Evolutionary conservation across 2,797 vertebrate species (phyloP), one percentile per base, ranked within the genome.

Genomic region (Betta splendens): DNA sequence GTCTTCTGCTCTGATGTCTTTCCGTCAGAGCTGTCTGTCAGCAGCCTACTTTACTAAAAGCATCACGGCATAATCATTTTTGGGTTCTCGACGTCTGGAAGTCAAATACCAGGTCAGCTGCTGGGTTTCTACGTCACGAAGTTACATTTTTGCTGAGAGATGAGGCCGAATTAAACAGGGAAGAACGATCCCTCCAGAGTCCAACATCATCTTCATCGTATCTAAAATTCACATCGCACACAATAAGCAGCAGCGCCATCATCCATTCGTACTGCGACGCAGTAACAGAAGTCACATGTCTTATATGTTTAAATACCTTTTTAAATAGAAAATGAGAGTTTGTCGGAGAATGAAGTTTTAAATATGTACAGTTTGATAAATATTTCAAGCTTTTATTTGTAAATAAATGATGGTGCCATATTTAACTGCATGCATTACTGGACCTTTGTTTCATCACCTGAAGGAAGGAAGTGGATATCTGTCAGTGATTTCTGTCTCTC

Each of bases 1-100:
- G 72, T 73, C 78, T 90, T 88, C 32, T 7, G 92, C 92, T 93
- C 87, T 91, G 93, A 92, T 92, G 87, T 93, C 94, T 92, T 77
- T 82, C 72, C 81, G 72, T 87, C 79, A 83, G 79, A 77, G 64
- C 63, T 62, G 63, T 75, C 75, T 40, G 49, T 20, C 39, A 67
- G 47, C 51, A 56, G 70, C 43, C 26, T 69, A 23, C 55, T 68
- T 47, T 9, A 75, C 75, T 67, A 58, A 81, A 83, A 82, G 68
- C 71, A 74, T 57, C 64, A 47, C 56, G 22, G 49, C 47, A 63
- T n/a, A 49, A 38, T 69, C 12, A 29, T 5, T 20, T 54, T 63
- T 64, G 44, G 17, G 32, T 68, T 58, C 22, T 17, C 36, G n/a
- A n/a, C n/a, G n/a, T 4, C 10, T n/a, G 10, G 18, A 32, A 44